Percentiles rank a stretch among this genome's conserved stretches.
phyloP scores from a whole-genome alignment of 2,113 vertebrate genomes.

The Ptilorrhoa leucosticta region DNA sequence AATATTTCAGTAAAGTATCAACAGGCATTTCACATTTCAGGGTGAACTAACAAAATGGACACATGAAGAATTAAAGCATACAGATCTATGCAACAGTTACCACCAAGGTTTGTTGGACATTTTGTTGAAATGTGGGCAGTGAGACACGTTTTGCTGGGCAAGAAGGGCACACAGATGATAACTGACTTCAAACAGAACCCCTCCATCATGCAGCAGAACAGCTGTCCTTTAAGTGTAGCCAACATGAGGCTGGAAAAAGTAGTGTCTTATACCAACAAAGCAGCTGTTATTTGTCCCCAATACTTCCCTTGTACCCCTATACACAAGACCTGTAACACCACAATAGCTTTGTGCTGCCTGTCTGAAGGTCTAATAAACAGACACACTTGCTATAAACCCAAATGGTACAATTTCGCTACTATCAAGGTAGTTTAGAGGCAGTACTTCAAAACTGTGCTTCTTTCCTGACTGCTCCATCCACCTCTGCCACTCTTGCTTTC shows the following conservation, averaged over 20 bases:
- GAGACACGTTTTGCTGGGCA: not conserved
- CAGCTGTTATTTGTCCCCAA: not conserved
- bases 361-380: not conserved
- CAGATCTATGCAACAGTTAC: not conserved
- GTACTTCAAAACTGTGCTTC: not conserved
- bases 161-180: not conserved
- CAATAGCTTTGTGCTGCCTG: not conserved
- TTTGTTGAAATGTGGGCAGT: not conserved
- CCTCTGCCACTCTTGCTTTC: not conserved
- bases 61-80: not conserved
- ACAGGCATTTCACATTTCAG: not conserved
- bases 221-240: not conserved
- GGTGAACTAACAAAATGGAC: not conserved
- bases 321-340: not conserved
- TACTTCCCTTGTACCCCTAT: not conserved
- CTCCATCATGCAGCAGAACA: not conserved
- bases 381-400: not conserved
- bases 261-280: not conserved
- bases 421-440: not conserved
- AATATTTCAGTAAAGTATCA: not conserved
- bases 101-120: not conserved
- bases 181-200: not conserved
- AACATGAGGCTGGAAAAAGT: not conserved
- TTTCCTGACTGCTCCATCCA: not conserved
- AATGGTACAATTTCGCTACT: not conserved